Conservation (phyloP, 2,888 invertebrate species). For the Drosophila kokeensis region DNA sequence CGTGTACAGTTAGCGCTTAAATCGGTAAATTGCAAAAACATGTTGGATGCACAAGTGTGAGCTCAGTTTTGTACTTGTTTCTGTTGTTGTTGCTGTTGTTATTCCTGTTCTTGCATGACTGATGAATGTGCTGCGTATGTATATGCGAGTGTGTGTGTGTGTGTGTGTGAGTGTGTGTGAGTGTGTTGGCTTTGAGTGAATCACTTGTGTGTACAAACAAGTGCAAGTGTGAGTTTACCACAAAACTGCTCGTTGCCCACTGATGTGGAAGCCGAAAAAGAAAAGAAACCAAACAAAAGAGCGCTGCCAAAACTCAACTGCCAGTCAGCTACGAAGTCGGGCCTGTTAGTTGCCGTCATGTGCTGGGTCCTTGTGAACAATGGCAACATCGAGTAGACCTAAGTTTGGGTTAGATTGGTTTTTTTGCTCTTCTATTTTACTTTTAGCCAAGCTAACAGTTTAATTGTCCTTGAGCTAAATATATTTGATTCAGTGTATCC, state of each 20-base stretch:
- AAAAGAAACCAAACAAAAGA: constrained; percentile 45
- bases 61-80: constrained; percentile 14
- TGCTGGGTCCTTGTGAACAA: constrained; percentile 3
- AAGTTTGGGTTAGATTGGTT: not conserved
- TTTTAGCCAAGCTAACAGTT: constrained; percentile 2
- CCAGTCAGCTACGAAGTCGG: constrained; percentile 23
- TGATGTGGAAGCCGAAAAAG: constrained; percentile 21
- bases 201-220: constrained; percentile 29
- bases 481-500: not conserved
- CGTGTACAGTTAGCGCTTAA: constrained; percentile 64
- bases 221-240: constrained; percentile 12
- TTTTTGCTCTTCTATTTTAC: not conserved
- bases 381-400: constrained; percentile 20
- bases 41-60: constrained; percentile 61
- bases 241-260: constrained; percentile 34
- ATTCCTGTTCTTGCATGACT: constrained; percentile 62
- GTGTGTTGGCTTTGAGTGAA: constrained; percentile 42
- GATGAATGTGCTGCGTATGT: constrained; percentile 62
- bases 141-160: constrained; percentile 19
- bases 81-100: constrained; percentile 30
- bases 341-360: constrained; percentile 21
- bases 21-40: constrained; percentile 80
- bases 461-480: constrained; percentile 1
- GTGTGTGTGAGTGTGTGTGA: constrained; percentile 15
- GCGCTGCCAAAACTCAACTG: constrained; percentile 50